These are phyloP conservation scores for Calliopsis andreniformis DNA, from an alignment of 1,140 invertebrate genomes.

Conservation along the genomic window DNA sequence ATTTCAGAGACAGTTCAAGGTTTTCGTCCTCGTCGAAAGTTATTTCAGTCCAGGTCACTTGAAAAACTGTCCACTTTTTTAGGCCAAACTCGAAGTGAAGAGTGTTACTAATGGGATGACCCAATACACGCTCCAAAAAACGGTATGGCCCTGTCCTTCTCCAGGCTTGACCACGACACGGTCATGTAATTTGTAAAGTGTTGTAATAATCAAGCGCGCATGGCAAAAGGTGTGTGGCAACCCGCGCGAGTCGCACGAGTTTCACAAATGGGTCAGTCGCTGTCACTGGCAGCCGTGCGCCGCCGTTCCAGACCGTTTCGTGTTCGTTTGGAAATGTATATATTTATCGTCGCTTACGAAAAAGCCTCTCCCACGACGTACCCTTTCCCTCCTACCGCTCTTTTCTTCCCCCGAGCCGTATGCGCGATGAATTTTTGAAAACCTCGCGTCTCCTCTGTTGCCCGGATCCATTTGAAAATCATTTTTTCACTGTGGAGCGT, in stretches of 20 bases:
- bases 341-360: slow-evolving; percentile 71
- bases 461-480: not conserved
- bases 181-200: slow-evolving; percentile 65
- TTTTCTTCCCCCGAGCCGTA: not conserved
- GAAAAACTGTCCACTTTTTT: too few relatives aligned
- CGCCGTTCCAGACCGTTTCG: slow-evolving; percentile 45
- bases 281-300: slow-evolving; percentile 29
- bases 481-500: too few relatives aligned
- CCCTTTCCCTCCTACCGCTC: too few relatives aligned
- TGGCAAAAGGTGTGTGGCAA: slow-evolving; percentile 61
- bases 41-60: too few relatives aligned
- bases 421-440: slow-evolving; percentile 50
- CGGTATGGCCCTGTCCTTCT: slow-evolving; percentile 1
- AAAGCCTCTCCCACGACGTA: slow-evolving; percentile 38
- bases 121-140: too few relatives aligned
- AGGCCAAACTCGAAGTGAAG: too few relatives aligned
- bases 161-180: slow-evolving; percentile 3
- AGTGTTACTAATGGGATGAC: too few relatives aligned
- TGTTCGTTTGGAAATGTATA: slow-evolving; percentile 64
- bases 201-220: slow-evolving; percentile 64
- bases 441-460: not conserved
- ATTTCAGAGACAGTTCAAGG: too few relatives aligned
- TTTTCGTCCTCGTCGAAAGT: too few relatives aligned
- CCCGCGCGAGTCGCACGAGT: slow-evolving; percentile 61
- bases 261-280: slow-evolving; percentile 75